Evolutionary conservation across 2,113 vertebrate species (phyloP).

Genomic region (Actinemys pallida): DNA sequence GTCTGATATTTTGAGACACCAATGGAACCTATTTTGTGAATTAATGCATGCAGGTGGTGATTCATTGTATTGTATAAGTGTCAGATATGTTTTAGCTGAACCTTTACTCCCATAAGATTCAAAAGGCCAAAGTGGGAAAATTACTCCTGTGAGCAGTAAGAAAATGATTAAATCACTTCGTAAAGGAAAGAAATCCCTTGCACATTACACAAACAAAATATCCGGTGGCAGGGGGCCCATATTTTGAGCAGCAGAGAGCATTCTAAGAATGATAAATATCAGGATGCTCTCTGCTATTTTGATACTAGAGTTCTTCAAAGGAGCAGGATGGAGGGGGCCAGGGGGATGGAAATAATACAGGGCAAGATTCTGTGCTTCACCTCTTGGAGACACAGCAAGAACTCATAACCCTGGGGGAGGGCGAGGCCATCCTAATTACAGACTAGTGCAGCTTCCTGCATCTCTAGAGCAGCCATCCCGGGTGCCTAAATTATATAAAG

Average conservation of each 20-base stretch:
- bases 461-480: background rate
- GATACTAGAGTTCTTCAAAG: background rate
- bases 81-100: background rate
- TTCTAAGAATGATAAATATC: background rate
- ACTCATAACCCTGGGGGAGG: background rate
- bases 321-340: background rate
- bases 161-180: background rate
- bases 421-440: background rate
- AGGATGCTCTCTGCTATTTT: background rate
- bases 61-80: background rate
- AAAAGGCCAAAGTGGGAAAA: background rate
- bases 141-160: background rate
- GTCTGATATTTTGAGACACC: background rate
- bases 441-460: background rate
- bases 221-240: background rate
- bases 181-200: background rate
- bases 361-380: background rate
- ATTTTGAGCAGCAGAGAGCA: background rate
- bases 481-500: background rate
- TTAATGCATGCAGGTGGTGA: background rate
- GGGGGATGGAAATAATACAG: background rate
- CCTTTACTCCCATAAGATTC: background rate
- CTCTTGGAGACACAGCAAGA: background rate
- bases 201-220: background rate
- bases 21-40: background rate